Base-by-base conservation (phyloP, 2,888 invertebrate species). In the Trissolcus brochymenae region DNA sequence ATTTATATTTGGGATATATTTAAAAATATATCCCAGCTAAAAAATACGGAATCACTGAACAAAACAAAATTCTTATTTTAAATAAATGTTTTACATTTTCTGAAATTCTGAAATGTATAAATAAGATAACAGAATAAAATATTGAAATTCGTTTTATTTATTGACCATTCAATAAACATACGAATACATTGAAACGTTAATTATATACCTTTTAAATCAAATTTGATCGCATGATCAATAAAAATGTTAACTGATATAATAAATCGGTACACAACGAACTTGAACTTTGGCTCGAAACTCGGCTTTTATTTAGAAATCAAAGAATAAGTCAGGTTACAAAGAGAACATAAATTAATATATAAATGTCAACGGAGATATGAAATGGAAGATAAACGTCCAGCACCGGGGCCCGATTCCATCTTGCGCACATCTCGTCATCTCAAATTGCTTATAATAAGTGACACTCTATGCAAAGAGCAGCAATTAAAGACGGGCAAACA, bases 401-500 rank as follows among this genome's bases (percentile, higher is more conserved):
- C 35, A 19, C 40, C 62, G 51, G 53, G 40, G 53, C 25, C 62
- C 43, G 57, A 66, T 66, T 66, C 50, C 16, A 17, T 57, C 57
- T 25, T 25, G 16, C 16, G 11, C n/a, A 17, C 6, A 25, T 57
- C 21, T 46, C 13, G 11, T 25, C 14, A 51, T 41, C 40, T 57
- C 35, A 66, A 66, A 66, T 51, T 50, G 51, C 51, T 13, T 49
- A 57, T 66, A 66, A 66, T 62, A 21, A 62, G 29, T 21, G 40
- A 19, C 50, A 7, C 19, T n/a, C 19, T 4, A 19, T 21, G 25
- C 21, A 13, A 13, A 11, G 51, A 51, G 41, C 41, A 51, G 51
- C 51, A 66, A 66, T 66, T 66, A 66, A n/a, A 19, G 56, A 14
- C 25, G 55, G 16, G 59, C 14, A 40, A 67, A 67, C 67, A 59